These are phyloP conservation scores for Holcopasites calliopsidis DNA, from an alignment of 1,140 invertebrate genomes.

Conservation along the genomic window DNA sequence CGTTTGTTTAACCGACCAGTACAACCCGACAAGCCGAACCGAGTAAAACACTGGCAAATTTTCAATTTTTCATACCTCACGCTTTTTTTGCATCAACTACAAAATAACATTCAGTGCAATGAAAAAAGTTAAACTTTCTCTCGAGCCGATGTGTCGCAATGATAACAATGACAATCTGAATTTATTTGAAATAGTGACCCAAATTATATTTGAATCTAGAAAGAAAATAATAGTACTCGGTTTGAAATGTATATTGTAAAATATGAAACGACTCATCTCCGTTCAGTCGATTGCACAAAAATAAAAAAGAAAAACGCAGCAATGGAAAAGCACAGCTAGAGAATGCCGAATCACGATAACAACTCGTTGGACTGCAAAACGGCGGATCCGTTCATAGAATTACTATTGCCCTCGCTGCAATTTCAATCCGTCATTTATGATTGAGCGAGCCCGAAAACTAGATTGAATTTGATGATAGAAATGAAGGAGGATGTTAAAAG, in stretches of 20 bases:
- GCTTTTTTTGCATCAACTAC: too few relatives aligned
- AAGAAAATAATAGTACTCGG: background rate
- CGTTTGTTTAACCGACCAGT: conserved; percentile 9
- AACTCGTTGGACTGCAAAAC: conserved; percentile 10
- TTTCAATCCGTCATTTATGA: conserved; percentile 31
- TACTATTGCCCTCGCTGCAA: conserved; percentile 40
- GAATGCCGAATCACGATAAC: conserved; percentile 10
- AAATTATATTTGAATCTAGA: too few relatives aligned
- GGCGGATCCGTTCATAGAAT: conserved; percentile 33
- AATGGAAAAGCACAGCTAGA: background rate
- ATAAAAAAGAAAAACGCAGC: background rate
- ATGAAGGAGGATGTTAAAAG: too few relatives aligned
- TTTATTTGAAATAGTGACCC: too few relatives aligned
- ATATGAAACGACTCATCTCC: background rate
- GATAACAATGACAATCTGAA: too few relatives aligned
- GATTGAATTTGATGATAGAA: conserved; percentile 41
- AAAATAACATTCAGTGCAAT: too few relatives aligned
- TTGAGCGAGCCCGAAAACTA: conserved; percentile 26
- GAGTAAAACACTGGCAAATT: background rate
- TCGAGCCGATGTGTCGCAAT: too few relatives aligned
- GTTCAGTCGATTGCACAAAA: background rate
- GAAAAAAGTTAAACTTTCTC: too few relatives aligned
- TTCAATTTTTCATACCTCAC: too few relatives aligned
- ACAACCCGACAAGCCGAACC: background rate
- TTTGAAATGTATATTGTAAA: conserved; percentile 1